Evolutionary conservation across 2,113 vertebrate species (phyloP), one percentile per base, ranked within the genome.

Genomic region (Suricata suricatta): DNA sequence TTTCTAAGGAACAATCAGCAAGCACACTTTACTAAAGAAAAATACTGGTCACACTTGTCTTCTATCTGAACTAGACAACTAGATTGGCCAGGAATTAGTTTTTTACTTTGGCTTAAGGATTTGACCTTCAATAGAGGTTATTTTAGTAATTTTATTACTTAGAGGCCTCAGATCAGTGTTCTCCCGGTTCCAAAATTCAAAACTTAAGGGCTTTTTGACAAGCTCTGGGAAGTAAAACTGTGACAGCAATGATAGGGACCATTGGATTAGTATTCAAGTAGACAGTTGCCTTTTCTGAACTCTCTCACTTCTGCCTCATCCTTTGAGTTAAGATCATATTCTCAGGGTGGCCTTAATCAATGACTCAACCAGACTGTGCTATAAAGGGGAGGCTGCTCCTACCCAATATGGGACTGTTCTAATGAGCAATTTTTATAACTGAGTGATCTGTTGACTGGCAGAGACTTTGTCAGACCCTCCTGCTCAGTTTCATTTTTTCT

Each of bases 1-100:
- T 95, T 93, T 96, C 92, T 98, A 76, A 88, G 88, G 95, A 92
- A 96, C 96, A 98, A 98, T 97, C 96, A 97, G 97, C 63, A 52
- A 97, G 97, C 60, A 52, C 89, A 93, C 96, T 97, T 98, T 96
- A 96, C 89, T 83, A 77, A 95, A 94, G 96, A 97, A 96, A 97
- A 97, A 96, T 95, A 81, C 83, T n/a, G 19, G 57, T 83, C 90
- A 96, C 35, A 72, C n/a, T 35, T 79, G 25, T 84, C 95, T 33
- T 85, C 33, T 57, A 27, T 68, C 71, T 92, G 71, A 96, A 88
- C 96, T 92, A 96, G 89, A 89, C 47, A n/a, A 77, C 25, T 47
- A 79, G 60, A 66, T 64, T 72, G 71, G 25, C 9, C 76, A 94
- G 50, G 12, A 95, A 94, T 85, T 82, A 54, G 5, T n/a, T 95